phyloP scores from a whole-genome alignment of 2,888 invertebrate genomes.

The Eupithecia abbreviata region DNA sequence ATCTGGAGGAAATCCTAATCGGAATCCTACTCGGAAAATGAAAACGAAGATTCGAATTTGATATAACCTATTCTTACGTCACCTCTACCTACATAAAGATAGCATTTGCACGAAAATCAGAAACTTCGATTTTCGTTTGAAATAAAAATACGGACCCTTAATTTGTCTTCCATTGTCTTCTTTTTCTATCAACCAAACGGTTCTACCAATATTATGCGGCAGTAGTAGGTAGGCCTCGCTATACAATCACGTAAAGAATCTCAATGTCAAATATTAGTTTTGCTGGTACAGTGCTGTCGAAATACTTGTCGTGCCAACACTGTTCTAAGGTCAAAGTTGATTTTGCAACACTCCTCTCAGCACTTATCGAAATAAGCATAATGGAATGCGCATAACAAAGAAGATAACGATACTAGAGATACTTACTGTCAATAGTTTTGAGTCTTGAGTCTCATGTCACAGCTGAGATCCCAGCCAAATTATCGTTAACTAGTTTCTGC shows the following conservation, averaged over 20 bases:
- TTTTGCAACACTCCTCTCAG: conserved; percentile 41
- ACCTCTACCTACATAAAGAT: no score
- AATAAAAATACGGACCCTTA: no score
- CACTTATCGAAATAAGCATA: conserved; percentile 1
- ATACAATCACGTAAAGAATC: background rate
- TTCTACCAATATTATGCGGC: background rate
- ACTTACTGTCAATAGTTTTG: background rate
- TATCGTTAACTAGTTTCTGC: no score
- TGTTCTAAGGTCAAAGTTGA: conserved; percentile 55
- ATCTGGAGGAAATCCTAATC: no score
- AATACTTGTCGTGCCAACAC: conserved; percentile 48
- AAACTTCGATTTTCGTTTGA: no score
- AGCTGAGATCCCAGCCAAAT: no score
- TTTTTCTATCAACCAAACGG: background rate
- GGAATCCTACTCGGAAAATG: no score
- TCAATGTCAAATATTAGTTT: conserved; percentile 53
- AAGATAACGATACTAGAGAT: background rate
- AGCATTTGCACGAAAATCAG: no score
- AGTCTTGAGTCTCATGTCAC: background rate
- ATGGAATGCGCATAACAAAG: background rate
- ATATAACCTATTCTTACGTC: no score
- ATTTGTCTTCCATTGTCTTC: no score
- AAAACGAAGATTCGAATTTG: no score
- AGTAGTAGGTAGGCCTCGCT: background rate
- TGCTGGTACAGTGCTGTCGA: conserved; percentile 53